Conservation (phyloP, 2,888 invertebrate species). For the Alentia gelatinosa region DNA sequence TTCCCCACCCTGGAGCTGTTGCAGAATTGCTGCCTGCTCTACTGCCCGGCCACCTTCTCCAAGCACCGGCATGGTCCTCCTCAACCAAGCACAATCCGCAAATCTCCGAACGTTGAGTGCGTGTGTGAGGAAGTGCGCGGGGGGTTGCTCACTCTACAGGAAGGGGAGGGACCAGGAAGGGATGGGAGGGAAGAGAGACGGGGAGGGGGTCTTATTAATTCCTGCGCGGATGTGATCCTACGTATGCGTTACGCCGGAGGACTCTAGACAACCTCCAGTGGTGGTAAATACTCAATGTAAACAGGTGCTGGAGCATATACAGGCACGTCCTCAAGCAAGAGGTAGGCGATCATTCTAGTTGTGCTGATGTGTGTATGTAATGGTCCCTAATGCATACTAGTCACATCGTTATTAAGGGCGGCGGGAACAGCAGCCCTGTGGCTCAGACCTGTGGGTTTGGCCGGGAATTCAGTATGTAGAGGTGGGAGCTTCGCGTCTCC, state of each 20-base stretch:
- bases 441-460: too few species aligned
- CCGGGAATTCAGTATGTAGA: too few species aligned
- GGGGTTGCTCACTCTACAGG: neutral
- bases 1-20: too few species aligned
- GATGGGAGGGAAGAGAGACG: neutral
- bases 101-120: too few species aligned
- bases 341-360: neutral
- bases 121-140: too few species aligned
- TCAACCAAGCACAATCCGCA: neutral
- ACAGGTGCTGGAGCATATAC: neutral
- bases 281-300: too few species aligned
- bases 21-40: too few species aligned
- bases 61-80: too few species aligned
- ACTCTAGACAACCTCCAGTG: neutral
- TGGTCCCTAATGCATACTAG: neutral
- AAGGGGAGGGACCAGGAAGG: too few species aligned
- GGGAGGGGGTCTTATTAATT: neutral
- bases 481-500: too few species aligned
- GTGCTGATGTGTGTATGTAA: neutral
- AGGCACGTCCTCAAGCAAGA: neutral
- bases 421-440: too few species aligned
- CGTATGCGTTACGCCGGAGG: neutral
- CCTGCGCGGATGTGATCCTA: neutral
- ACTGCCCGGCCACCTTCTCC: too few species aligned
- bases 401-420: neutral